Evolutionary conservation across 2,888 invertebrate species (phyloP), one percentile per base, ranked within the genome.

Genomic region (Drosophila engyochracea): DNA sequence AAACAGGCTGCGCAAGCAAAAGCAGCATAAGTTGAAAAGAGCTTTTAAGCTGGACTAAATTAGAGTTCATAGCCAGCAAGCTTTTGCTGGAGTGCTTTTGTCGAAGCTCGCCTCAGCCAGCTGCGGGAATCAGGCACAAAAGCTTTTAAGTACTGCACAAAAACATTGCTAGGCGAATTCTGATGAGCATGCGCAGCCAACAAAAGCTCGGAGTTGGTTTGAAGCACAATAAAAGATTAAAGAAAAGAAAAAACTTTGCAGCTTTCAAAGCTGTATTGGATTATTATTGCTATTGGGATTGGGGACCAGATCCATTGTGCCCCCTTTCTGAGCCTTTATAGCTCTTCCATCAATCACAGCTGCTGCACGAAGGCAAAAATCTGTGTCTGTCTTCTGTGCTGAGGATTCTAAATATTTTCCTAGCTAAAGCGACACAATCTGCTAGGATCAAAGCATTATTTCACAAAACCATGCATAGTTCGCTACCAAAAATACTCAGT

Each of bases 251-350:
- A 4, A n/a, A n/a, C 10, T 31, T 31, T 41, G 39, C n/a, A 60
- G 47, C 54, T 55, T 35, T 53, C 14, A 39, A 53, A 49, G 68
- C 44, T 69, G 14, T 22, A 1, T 3, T 19, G 9, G 6, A 37
- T 19, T 16, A 33, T 30, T 16, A 25, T 16, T 16, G 25, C 16
- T 25, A 7, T 25, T 22, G 7, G 22, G 14, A 22, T 47, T 44
- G 6, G n/a, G 10, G 0, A 22, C 3, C 22, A 6, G 44, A 22
- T 44, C 3, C 14, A 22, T 6, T 22, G 41, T n/a, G 41, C 4
- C 2, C 12, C n/a, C 9, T n/a, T 4, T 39, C 35, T 5, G 41
- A 41, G 41, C n/a, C 41, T 31, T 3, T 35, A 16, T 0, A 16
- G 35, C 5, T 35, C 12, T 4, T 4, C 35, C 35, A 35, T 16